A percentile compares a stretch with the other conserved stretches of the same genome.
Conservation (phyloP, 2,113 vertebrate species). For the Perccottus glenii region DNA sequence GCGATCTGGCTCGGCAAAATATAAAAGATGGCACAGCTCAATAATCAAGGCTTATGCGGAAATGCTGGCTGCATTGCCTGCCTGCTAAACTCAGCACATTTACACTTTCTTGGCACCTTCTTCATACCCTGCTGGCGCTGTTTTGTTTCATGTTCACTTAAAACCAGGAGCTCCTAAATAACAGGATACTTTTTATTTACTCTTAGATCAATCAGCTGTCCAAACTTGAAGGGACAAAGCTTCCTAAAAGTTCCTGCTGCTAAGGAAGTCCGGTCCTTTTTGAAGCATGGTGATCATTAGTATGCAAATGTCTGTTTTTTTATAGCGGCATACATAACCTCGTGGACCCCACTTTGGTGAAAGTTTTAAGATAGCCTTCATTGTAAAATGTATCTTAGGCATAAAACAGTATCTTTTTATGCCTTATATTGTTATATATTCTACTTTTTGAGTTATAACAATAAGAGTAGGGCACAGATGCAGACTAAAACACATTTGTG, state of each 20-base stretch:
- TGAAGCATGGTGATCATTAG: conserved; percentile 30
- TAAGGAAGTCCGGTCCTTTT: conserved; percentile 24
- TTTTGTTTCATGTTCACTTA: conserved; percentile 46
- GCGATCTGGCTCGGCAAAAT: conserved; percentile 49
- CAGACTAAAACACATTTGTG: too few relatives aligned
- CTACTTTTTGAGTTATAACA: too few relatives aligned
- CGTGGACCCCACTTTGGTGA: conserved; percentile 1
- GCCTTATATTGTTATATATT: too few relatives aligned
- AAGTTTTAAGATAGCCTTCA: neutral
- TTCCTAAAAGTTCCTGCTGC: conserved; percentile 27
- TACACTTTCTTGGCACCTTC: conserved; percentile 45
- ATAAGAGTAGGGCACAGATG: too few relatives aligned
- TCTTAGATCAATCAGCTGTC: conserved; percentile 31
- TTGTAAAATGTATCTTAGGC: neutral
- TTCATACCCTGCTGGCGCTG: conserved; percentile 11
- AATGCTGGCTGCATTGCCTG: conserved; percentile 39
- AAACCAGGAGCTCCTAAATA: conserved; percentile 26
- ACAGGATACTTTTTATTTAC: conserved; percentile 37
- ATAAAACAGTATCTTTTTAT: neutral
- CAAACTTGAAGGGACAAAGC: conserved; percentile 2
- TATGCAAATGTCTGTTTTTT: conserved; percentile 28
- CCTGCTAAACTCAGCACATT: conserved; percentile 56
- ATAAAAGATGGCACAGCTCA: conserved; percentile 69
- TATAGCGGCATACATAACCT: conserved; percentile 12
- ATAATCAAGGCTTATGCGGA: conserved; percentile 63